Base-by-base conservation (phyloP, 2,113 vertebrate species). In the Aleadryas rufinucha region DNA sequence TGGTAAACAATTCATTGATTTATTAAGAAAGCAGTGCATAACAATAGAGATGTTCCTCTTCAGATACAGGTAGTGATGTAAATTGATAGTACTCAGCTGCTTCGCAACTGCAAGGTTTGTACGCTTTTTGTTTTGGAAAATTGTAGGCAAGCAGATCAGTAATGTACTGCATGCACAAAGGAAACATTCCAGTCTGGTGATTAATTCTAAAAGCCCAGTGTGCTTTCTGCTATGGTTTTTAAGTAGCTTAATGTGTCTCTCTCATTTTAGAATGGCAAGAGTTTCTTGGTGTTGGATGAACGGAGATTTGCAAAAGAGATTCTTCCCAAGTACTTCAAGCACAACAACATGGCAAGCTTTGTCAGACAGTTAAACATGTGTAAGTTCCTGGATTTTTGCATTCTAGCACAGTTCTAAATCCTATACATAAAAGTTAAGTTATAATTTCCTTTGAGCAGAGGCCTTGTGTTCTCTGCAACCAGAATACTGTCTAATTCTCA, bases 301-400 rank as follows among this genome's bases (percentile, higher is more conserved):
- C 99, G 99, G 97, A 98, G 99, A 47, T 99, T 99, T 42, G 98
- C 99, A 41, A 99, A 99, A 94, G 99, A 99, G 96, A 99, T 99
- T 89, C 98, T 99, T 47, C 99, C 99, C 33, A 99, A 99, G 97
- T 99, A 99, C 95, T 99, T 99, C 97, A 99, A 99, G 96, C 99
- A 99, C 98, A 99, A 99, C 97, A 99, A 99, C 97, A 99, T 99
- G 99, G 99, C 99, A 83, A 99, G 99, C 94, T 99, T 99, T 98
- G 99, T 99, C 96, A 98, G 99, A 39, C 99, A 99, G 93, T 98
- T 99, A 19, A 99, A 99, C 94, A 99, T 99, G 99, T 99, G 99
- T 99, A 98, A 98, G 99, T 98, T 93, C 21, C 84, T 80, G 50
- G 18, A 7, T 15, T 79, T 85, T 94, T 54, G 24, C 27, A 78